A percentile compares a stretch with the other conserved stretches of the same genome.
These are phyloP conservation scores for Tetramorium parvispinum DNA, from an alignment of 1,140 invertebrate genomes.

Conservation along the genomic window DNA sequence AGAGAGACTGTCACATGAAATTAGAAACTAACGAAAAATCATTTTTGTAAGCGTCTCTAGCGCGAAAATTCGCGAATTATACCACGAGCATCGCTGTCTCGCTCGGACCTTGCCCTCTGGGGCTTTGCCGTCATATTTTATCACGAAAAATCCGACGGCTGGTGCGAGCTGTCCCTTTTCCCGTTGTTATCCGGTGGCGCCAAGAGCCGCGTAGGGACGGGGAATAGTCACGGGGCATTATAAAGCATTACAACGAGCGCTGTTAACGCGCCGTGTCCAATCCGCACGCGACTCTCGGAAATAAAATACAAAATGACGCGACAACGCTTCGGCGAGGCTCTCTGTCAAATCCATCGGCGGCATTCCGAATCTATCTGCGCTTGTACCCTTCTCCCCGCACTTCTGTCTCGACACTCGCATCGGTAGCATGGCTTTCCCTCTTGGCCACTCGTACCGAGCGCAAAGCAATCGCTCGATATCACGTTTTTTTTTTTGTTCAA, in stretches of 20 bases:
- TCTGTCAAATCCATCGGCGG: constrained; percentile 84
- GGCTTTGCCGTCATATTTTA: constrained; percentile 68
- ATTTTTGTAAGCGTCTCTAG: background rate
- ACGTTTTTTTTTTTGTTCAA: constrained; percentile 6
- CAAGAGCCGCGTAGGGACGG: constrained; percentile 21
- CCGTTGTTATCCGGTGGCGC: constrained; percentile 64
- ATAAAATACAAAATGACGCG: constrained; percentile 84
- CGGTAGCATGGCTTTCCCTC: constrained; percentile 15
- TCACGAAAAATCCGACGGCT: constrained; percentile 68
- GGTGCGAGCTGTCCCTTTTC: constrained; percentile 52
- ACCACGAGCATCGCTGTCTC: background rate
- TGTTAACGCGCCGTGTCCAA: constrained; percentile 85
- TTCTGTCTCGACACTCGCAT: constrained; percentile 11
- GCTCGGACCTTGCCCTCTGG: constrained; percentile 9
- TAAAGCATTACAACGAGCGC: constrained; percentile 85
- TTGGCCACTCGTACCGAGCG: background rate
- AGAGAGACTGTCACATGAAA: background rate
- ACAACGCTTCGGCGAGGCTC: constrained; percentile 81
- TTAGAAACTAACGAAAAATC: background rate
- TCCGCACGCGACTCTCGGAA: constrained; percentile 78
- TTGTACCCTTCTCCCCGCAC: constrained; percentile 49
- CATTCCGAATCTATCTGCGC: constrained; percentile 58
- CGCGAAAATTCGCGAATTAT: constrained; percentile 31
- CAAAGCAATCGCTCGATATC: constrained; percentile 1
- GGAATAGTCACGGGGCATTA: constrained; percentile 77